Evolutionary conservation across 2,888 invertebrate species (phyloP).

Genomic region (Cephus pygmeus): DNA sequence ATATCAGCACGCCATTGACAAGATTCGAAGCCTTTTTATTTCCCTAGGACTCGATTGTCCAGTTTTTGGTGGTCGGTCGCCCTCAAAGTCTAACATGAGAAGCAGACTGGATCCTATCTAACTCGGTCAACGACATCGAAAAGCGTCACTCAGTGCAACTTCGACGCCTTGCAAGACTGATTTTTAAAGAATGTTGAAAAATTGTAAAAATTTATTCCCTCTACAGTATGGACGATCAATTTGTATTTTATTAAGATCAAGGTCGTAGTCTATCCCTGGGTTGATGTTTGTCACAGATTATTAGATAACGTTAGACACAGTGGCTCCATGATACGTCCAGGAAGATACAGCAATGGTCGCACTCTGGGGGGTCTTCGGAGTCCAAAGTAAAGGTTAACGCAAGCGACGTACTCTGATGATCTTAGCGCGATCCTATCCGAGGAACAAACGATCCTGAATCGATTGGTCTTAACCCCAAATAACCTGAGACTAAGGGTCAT

Average conservation of each 20-base stretch:
- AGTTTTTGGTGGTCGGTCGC: constrained; percentile 4
- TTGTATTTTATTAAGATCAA: not conserved
- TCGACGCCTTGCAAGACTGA: not conserved
- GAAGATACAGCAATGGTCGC: not conserved
- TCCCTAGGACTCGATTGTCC: not conserved
- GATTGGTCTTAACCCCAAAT: constrained; percentile 16
- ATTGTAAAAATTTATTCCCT: not conserved
- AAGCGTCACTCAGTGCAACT: not conserved
- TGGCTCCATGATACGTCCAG: not conserved
- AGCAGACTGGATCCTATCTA: not conserved
- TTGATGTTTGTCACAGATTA: not conserved
- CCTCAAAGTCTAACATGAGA: not conserved
- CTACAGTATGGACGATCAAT: too few species aligned
- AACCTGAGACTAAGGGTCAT: constrained; percentile 11
- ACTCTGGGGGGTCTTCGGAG: not conserved
- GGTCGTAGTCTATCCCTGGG: not conserved
- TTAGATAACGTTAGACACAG: not conserved
- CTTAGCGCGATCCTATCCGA: constrained; percentile 1
- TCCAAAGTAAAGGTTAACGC: not conserved
- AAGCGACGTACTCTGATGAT: not conserved
- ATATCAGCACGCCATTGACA: constrained; percentile 8
- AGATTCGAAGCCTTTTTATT: constrained; percentile 6
- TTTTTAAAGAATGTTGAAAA: not conserved
- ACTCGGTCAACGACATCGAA: not conserved
- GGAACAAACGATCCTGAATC: constrained; percentile 19